Evolutionary conservation across 2,888 invertebrate species (phyloP), one percentile per base, ranked within the genome.

Genomic region (Scotopteryx bipunctaria): DNA sequence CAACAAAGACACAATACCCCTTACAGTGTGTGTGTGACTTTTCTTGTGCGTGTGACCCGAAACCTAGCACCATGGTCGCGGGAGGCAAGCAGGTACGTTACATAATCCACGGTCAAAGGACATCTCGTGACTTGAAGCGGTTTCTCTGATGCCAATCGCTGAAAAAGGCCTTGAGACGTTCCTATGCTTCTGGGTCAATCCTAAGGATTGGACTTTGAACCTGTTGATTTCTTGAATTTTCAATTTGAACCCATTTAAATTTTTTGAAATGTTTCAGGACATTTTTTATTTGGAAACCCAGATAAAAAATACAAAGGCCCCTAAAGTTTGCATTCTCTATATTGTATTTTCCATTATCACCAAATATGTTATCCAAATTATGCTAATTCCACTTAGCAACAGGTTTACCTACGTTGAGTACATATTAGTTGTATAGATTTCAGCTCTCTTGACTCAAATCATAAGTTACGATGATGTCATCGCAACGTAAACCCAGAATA

Each of bases 81-180:
- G 91, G 91, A 75, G 91, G 91, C 64, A 91, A 91, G 80, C 91
- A 91, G 91, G 91, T 91, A 81, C 67, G 72, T 73, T 65, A 63
- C 57, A 42, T 68, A 66, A 64, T 49, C 45, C 31, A 32, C 32
- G 59, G 63, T 60, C 61, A 63, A 66, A 67, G 66, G 66, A 68
- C 67, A 54, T 66, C 59, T 55, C 55, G 57, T 60, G 63, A 57
- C 62, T 61, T 36, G 38, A 49, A 49, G 46, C 23, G 36, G 29
- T 49, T 41, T 32, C 45, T 27, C 23, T 42, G 52, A 31, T 42
- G 14, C 47, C 29, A 35, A 16, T 37, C 38, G 45, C 21, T 32
- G 45, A 38, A 54, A 42, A n/a, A 19, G 36, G 42, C 48, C 44
- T 56, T 41, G 48, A 44, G 35, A 13, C 37, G 33, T 41, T 23